Evolutionary conservation across 2,888 invertebrate genomes (phyloP).

Genomic region (Meganola albula): DNA sequence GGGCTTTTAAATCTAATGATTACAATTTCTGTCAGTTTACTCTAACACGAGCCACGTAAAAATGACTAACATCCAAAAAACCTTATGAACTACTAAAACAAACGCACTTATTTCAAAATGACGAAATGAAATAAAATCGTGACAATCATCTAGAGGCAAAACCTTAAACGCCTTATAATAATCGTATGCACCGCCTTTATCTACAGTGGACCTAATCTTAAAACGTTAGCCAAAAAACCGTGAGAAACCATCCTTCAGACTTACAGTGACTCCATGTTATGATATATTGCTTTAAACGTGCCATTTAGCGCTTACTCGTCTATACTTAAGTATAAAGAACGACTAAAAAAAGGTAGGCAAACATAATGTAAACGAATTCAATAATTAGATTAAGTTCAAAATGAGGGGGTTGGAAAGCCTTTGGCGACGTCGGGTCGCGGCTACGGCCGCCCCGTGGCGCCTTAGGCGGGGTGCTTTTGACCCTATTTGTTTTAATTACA

Average conservation of each 20-base stretch:
- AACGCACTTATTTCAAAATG: slow-evolving; percentile 18
- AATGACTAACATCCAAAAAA: no score
- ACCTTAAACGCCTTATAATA: slow-evolving; percentile 36
- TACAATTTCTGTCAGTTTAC: no score
- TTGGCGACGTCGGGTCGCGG: slow-evolving; percentile 68
- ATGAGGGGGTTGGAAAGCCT: slow-evolving; percentile 60
- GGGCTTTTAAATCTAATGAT: no score
- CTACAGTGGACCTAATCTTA: slow-evolving; percentile 37
- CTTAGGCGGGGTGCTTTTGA: slow-evolving; percentile 67
- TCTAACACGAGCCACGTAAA: no score
- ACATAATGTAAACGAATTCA: slow-evolving; percentile 77
- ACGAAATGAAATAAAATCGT: slow-evolving; percentile 51
- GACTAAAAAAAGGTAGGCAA: slow-evolving; percentile 76
- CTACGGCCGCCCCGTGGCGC: slow-evolving; percentile 67
- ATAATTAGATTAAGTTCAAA: slow-evolving; percentile 77
- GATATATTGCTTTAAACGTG: slow-evolving; percentile 76
- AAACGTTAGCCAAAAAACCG: slow-evolving; percentile 52
- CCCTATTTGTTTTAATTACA: slow-evolving; percentile 78
- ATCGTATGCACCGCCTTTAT: slow-evolving; percentile 45
- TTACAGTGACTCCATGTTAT: slow-evolving; percentile 66
- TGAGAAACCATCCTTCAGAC: slow-evolving; percentile 60
- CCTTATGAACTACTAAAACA: no score
- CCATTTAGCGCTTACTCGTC: slow-evolving; percentile 76
- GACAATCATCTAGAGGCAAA: slow-evolving; percentile 69
- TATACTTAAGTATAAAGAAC: slow-evolving; percentile 71